Evolutionary conservation across 1,140 invertebrate genomes (phyloP).

Genomic region (Lutraria rhynchaena): DNA sequence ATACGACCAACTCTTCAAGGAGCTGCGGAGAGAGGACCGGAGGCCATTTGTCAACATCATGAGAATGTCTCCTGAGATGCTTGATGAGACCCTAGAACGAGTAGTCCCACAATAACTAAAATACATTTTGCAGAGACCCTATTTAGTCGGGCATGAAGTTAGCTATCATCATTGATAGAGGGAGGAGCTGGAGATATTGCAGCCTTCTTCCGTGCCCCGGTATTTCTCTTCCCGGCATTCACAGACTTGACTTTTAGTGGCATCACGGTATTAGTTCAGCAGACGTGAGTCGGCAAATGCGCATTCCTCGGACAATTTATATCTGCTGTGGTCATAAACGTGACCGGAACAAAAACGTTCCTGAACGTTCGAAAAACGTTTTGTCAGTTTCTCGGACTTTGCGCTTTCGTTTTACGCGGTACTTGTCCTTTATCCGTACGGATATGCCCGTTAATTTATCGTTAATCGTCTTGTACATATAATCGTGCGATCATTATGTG

Average conservation of each 20-base stretch:
- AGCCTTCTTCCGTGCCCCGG: background rate
- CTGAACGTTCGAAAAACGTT: too few species aligned
- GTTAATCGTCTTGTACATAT: too few species aligned
- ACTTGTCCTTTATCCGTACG: too few species aligned
- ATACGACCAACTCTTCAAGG: background rate
- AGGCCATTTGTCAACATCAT: background rate
- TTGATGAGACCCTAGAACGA: background rate
- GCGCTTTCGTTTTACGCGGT: too few species aligned
- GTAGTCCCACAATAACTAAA: constrained; percentile 15
- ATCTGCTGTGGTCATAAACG: too few species aligned
- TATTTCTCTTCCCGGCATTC: background rate
- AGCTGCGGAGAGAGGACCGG: background rate
- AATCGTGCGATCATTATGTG: too few species aligned
- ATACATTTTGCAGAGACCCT: background rate
- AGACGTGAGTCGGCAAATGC: background rate
- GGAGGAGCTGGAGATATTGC: background rate
- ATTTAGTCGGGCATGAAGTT: background rate
- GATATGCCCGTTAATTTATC: too few species aligned
- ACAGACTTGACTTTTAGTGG: background rate
- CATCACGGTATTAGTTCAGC: background rate
- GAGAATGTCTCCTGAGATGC: constrained; percentile 7
- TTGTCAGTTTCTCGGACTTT: too few species aligned
- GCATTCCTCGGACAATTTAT: too few species aligned
- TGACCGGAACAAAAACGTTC: too few species aligned
- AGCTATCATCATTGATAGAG: too few species aligned